Base-by-base conservation (phyloP, 2,113 vertebrate species). In the Aythya baeri region DNA sequence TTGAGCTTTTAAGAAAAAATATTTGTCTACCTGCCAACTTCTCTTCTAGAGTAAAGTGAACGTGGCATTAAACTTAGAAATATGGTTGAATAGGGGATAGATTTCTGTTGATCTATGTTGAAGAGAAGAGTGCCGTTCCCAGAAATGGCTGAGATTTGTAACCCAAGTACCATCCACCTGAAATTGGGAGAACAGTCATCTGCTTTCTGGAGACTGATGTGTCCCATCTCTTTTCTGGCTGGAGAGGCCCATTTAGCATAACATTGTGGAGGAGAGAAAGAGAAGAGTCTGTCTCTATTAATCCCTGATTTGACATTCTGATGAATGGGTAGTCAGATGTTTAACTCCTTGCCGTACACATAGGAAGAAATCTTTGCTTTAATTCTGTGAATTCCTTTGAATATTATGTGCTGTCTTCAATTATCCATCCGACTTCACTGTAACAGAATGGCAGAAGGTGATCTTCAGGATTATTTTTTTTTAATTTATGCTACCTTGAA, bases 381-480 rank as follows among this genome's bases (percentile, higher is more conserved):
- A 31, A 54, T 50, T 57, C 44, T 65, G 4, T 29, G 4, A 77
- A 49, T 38, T 75, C 4, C 31, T 18, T 66, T 54, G 21, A 27
- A 22, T 55, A 4, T 15, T 31, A 38, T 17, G 7, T 17, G 6
- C 17, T 71, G 20, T 13, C 10, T 20, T 75, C 0, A 0, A 80
- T 61, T 61, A 57, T 78, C 17, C 43, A 32, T 63, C 83, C 34
- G 61, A 27, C 3, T 49, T 83, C 26, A 29, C 61, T 86, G 31
- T 62, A 76, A 27, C 2, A 20, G 13, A 49, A 57, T 21, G 6
- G 32, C n/a, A 82, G 52, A 78, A 57, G 4, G 13, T 12, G 20
- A 73, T 21, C 38, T 65, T 84, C 32, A 61, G 29, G 6, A 44
- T 44, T 46, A 18, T 62, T 9, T 49, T 81, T 46, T 72, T 34